Conservation (phyloP, 2,113 vertebrate genomes). For the Prunella himalayana region DNA sequence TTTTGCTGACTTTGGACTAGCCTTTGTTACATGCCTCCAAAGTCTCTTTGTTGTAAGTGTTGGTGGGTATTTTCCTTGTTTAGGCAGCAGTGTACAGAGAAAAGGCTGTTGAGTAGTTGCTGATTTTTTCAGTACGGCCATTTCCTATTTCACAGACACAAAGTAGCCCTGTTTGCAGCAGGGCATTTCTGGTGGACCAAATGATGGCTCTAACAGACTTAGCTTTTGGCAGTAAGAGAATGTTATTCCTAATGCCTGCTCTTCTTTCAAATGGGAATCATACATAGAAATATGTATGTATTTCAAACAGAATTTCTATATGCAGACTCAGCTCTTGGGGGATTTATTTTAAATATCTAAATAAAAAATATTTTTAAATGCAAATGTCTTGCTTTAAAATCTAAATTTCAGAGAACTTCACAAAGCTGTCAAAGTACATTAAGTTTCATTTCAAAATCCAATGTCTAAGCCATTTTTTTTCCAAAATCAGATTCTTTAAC, state of each 20-base stretch:
- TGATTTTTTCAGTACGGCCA: neutral
- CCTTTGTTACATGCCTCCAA: neutral
- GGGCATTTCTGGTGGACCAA: conserved; percentile 19
- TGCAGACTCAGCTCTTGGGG: neutral
- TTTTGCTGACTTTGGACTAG: neutral
- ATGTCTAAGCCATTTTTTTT: neutral
- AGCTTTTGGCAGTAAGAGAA: neutral
- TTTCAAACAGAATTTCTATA: conserved; percentile 8
- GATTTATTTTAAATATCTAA: neutral
- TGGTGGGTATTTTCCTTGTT: neutral
- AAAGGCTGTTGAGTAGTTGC: neutral
- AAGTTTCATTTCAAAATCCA: neutral
- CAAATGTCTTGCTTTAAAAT: neutral
- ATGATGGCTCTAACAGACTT: conserved; percentile 33
- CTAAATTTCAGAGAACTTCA: neutral
- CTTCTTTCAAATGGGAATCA: neutral
- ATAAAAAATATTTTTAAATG: neutral
- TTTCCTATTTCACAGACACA: conserved; percentile 32
- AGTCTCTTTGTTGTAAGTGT: neutral
- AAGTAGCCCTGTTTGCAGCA: conserved; percentile 11
- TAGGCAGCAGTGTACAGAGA: neutral
- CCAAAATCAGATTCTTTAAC: neutral
- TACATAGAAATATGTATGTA: neutral
- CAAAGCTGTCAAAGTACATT: neutral
- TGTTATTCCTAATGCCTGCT: neutral